These are phyloP conservation scores for Diarsia mendica DNA, from an alignment of 2,888 invertebrate species.

Conservation along the genomic window DNA sequence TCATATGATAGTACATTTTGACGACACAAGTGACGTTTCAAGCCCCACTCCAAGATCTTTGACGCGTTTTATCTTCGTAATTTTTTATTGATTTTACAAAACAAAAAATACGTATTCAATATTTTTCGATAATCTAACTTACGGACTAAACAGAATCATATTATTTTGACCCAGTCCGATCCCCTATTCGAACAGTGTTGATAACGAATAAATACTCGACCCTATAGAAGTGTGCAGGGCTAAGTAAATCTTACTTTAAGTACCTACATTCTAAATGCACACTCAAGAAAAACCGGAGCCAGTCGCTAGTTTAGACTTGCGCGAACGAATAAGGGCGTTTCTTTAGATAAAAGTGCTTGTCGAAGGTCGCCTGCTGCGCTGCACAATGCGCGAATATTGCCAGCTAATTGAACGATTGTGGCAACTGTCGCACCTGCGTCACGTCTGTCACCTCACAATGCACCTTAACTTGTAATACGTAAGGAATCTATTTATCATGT, in stretches of 20 bases:
- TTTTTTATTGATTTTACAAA: no score
- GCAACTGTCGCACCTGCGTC: slow-evolving; percentile 64
- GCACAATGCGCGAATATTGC: slow-evolving; percentile 66
- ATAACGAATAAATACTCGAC: not conserved
- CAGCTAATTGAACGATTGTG: slow-evolving; percentile 61
- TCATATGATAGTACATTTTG: no score
- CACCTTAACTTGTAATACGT: slow-evolving; percentile 36
- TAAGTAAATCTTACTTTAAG: slow-evolving; percentile 11
- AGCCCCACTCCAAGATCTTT: no score
- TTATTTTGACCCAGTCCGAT: no score
- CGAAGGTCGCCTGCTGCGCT: slow-evolving; percentile 67
- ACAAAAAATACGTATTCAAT: no score
- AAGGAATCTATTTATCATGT: slow-evolving; percentile 47
- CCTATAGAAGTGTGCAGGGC: not conserved
- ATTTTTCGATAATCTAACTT: no score
- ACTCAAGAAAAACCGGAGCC: slow-evolving; percentile 47
- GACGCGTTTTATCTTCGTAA: no score
- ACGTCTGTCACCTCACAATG: slow-evolving; percentile 52
- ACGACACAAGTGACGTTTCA: no score
- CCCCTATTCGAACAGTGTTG: not conserved
- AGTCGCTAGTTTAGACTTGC: slow-evolving; percentile 41
- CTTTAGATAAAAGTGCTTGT: slow-evolving; percentile 70
- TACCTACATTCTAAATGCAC: slow-evolving; percentile 45
- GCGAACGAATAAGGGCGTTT: slow-evolving; percentile 67
- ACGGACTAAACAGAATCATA: no score